Evolutionary conservation across 2,797 vertebrate genomes (phyloP).

Genomic region (Coluber constrictor): DNA sequence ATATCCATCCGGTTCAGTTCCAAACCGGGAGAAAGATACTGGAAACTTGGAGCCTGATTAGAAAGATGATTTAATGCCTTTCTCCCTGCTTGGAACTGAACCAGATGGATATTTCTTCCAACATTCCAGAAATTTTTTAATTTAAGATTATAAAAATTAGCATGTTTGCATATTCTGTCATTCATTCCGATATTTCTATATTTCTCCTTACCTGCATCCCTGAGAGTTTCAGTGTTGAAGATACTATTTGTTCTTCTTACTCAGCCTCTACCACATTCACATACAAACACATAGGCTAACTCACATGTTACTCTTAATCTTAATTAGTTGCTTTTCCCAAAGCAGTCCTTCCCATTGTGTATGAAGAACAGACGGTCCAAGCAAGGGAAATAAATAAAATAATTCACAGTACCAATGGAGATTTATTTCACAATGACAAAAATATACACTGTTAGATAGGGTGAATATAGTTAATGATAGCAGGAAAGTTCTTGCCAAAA

Average conservation of each 20-base stretch:
- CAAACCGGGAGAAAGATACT: too few relatives aligned
- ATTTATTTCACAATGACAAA: not conserved
- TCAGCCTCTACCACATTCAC: not conserved
- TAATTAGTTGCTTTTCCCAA: slow-evolving; percentile 11
- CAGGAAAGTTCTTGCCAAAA: not conserved
- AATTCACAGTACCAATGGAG: not conserved
- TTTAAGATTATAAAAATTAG: slow-evolving; percentile 1
- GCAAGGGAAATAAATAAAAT: not conserved
- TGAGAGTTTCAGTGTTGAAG: not conserved
- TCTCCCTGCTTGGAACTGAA: too few relatives aligned
- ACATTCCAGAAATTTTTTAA: slow-evolving; percentile 20
- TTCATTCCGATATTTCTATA: not conserved
- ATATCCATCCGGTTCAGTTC: too few relatives aligned
- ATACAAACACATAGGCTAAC: not conserved
- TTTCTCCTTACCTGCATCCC: not conserved
- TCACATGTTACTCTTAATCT: not conserved
- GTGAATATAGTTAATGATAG: not conserved
- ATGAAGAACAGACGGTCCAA: slow-evolving; percentile 12
- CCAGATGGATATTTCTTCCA: too few relatives aligned
- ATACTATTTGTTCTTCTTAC: not conserved
- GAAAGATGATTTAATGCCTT: too few relatives aligned
- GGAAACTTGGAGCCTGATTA: too few relatives aligned
- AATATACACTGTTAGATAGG: slow-evolving; percentile 1
- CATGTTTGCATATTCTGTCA: not conserved
- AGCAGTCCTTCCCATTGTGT: slow-evolving; percentile 25